Evolutionary conservation across 2,888 invertebrate genomes (phyloP).

Genomic region (Atrina japonica): DNA sequence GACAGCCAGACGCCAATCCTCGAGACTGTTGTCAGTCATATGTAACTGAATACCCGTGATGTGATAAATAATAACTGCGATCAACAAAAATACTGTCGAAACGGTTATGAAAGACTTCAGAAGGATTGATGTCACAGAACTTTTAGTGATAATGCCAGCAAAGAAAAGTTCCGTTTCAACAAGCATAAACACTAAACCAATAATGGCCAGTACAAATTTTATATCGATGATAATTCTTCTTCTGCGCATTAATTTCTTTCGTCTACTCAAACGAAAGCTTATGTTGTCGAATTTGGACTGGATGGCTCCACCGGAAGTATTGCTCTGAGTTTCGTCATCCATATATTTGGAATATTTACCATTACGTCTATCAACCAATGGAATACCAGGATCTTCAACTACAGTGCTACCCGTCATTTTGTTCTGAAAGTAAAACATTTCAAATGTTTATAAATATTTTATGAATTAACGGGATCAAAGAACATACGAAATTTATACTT

Average conservation of each 20-base stretch:
- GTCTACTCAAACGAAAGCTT: constrained; percentile 62
- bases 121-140: constrained; percentile 53
- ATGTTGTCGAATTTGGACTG: constrained; percentile 63
- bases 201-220: constrained; percentile 58
- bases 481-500: no score
- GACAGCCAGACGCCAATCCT: constrained; percentile 69
- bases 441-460: no score
- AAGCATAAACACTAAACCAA: constrained; percentile 67
- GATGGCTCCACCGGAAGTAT: constrained; percentile 34
- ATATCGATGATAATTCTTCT: constrained; percentile 61
- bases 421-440: constrained; percentile 47
- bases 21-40: constrained; percentile 69
- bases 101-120: constrained; percentile 62
- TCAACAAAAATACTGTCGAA: constrained; percentile 57
- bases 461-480: no score
- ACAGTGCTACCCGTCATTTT: constrained; percentile 59
- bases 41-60: constrained; percentile 59
- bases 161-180: constrained; percentile 65
- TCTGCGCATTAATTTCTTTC: constrained; percentile 62
- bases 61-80: constrained; percentile 60
- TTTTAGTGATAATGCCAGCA: constrained; percentile 52
- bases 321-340: constrained; percentile 53
- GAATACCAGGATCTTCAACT: constrained; percentile 69
- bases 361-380: constrained; percentile 59
- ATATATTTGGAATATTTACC: constrained; percentile 64